Conservation (phyloP, 2,113 vertebrate genomes). For the Pycnonotus jocosus region DNA sequence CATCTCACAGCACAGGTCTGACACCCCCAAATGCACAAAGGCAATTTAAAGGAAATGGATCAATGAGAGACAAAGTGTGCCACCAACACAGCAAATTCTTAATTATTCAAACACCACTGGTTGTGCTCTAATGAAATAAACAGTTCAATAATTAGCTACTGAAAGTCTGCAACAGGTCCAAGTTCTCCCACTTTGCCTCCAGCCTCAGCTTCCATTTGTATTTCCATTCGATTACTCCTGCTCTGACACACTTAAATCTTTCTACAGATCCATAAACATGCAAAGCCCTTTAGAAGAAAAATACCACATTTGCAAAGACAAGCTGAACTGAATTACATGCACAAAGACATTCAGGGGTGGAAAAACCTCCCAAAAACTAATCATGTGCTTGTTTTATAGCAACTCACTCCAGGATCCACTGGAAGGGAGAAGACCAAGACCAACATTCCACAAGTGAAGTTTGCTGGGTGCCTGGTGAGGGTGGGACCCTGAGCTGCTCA, state of each 20-base stretch:
- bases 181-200: neutral
- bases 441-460: neutral
- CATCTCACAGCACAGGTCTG: accelerated
- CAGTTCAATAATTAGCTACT: neutral
- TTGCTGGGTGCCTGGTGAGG: neutral
- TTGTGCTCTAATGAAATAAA: neutral
- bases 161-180: neutral
- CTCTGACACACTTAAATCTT: neutral
- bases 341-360: neutral
- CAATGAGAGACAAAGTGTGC: neutral
- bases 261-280: neutral
- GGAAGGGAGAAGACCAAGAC: neutral
- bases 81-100: neutral
- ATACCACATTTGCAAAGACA: neutral
- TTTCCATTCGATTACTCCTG: neutral
- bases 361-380: neutral
- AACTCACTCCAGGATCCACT: neutral
- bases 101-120: neutral
- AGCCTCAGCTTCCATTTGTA: neutral
- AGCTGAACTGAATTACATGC: neutral
- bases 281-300: neutral
- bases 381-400: neutral
- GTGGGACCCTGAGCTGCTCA: neutral
- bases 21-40: accelerated
- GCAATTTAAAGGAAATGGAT: neutral